Evolutionary conservation across 2,797 vertebrate species (phyloP).

Genomic region (Xiphophorus birchmanni): DNA sequence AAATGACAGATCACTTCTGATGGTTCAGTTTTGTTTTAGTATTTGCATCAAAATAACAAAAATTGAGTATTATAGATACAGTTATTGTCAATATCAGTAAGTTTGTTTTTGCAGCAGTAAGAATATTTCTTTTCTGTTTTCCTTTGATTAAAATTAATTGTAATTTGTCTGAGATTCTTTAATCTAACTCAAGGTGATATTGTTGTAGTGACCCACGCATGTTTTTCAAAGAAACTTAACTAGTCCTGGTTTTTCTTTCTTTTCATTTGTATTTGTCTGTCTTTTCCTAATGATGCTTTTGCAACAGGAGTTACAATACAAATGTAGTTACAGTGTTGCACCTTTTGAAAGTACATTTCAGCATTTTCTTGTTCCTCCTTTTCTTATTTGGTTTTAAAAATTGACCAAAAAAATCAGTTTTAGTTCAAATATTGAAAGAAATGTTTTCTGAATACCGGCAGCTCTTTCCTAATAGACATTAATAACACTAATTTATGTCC

Average conservation of each 20-base stretch:
- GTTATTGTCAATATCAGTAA: not conserved
- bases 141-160: not conserved
- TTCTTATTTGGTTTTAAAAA: not conserved
- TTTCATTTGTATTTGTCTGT: not conserved
- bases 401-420: not conserved
- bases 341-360: not conserved
- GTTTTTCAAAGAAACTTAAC: not conserved
- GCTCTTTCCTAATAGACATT: no score
- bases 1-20: not conserved
- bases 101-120: not conserved
- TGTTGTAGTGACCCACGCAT: not conserved
- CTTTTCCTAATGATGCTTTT: not conserved
- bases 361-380: not conserved
- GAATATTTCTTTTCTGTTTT: not conserved
- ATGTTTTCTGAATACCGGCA: not conserved
- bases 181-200: not conserved
- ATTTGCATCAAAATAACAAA: not conserved
- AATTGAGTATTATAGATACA: not conserved
- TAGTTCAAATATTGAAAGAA: not conserved
- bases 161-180: not conserved
- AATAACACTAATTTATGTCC: not conserved
- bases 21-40: not conserved
- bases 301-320: not conserved
- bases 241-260: not conserved
- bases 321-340: not conserved